Evolutionary conservation across 2,888 invertebrate genomes (phyloP).

Genomic region (Halictus quadricinctus): DNA sequence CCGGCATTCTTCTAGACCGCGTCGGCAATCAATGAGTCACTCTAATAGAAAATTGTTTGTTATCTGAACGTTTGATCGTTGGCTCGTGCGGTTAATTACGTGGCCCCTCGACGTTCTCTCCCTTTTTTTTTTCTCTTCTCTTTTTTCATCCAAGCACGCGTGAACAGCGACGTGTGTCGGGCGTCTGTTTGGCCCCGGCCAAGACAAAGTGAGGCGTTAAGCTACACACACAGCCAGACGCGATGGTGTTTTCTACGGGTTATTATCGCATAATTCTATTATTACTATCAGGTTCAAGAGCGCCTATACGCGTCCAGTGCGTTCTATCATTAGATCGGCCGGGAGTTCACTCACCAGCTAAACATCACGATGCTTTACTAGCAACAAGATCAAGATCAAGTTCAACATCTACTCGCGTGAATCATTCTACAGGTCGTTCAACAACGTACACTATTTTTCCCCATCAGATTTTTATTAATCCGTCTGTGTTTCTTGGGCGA

Average conservation of each 20-base stretch:
- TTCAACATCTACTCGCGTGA: neutral
- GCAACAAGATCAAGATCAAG: slow-evolving; percentile 8
- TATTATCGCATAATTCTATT: slow-evolving; percentile 67
- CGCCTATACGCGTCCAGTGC: slow-evolving; percentile 46
- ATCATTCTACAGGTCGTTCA: neutral
- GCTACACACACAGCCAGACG: neutral
- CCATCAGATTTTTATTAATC: neutral
- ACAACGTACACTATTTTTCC: neutral
- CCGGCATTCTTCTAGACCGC: slow-evolving; percentile 44
- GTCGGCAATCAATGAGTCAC: slow-evolving; percentile 58
- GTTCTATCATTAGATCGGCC: slow-evolving; percentile 68
- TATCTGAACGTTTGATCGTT: slow-evolving; percentile 62
- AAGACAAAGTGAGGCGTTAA: slow-evolving; percentile 16
- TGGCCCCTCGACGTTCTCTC: slow-evolving; percentile 45
- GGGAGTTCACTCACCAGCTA: slow-evolving; percentile 63
- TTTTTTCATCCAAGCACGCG: slow-evolving; percentile 27
- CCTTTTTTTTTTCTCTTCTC: slow-evolving; percentile 43
- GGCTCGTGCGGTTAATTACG: slow-evolving; percentile 61
- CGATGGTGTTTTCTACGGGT: slow-evolving; percentile 50
- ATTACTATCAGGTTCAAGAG: slow-evolving; percentile 71
- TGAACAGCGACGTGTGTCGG: slow-evolving; percentile 25
- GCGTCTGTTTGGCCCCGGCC: slow-evolving; percentile 15
- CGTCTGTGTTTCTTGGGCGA: neutral
- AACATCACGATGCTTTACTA: slow-evolving; percentile 7
- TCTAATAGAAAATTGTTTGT: slow-evolving; percentile 69